Conservation (phyloP, 2,888 invertebrate genomes). For the Cryptophagus acutangulus region DNA sequence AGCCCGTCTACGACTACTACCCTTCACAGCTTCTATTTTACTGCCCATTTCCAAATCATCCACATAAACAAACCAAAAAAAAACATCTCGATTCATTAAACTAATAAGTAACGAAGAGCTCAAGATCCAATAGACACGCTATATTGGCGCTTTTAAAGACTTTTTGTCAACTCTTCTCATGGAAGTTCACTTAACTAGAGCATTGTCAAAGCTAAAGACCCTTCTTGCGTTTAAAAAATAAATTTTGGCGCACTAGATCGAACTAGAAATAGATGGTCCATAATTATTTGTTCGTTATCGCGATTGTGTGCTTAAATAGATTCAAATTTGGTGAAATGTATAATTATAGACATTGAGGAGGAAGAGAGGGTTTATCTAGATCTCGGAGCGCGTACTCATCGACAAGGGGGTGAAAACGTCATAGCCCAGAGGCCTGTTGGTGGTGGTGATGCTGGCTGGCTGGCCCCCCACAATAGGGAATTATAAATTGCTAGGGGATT, state of each 20-base stretch:
- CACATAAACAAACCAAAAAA: too few species aligned
- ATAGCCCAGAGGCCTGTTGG: conserved; percentile 21
- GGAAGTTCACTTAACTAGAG: conserved; percentile 48
- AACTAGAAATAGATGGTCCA: conserved; percentile 1
- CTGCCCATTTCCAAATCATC: conserved; percentile 2
- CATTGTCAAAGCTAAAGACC: conserved; percentile 34
- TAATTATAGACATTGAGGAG: conserved; percentile 38
- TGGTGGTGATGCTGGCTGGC: conserved; percentile 26
- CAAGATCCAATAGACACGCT: too few species aligned
- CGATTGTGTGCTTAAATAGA: conserved; percentile 28
- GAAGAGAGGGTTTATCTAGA: conserved; percentile 37
- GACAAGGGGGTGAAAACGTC: conserved; percentile 29
- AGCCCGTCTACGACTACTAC: conserved; percentile 33
- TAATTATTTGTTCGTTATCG: conserved; percentile 3
- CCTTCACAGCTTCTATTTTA: conserved; percentile 8
- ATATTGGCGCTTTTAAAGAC: too few species aligned
- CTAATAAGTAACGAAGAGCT: too few species aligned
- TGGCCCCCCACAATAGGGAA: conserved; percentile 41
- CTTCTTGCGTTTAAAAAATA: too few species aligned
- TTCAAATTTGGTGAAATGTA: conserved; percentile 37
- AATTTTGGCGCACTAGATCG: too few species aligned
- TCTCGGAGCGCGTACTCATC: conserved; percentile 36
- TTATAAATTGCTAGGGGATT: conserved; percentile 47
- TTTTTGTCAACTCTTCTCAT: conserved; percentile 53
- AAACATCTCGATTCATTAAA: too few species aligned